phyloP scores from a whole-genome alignment of 1,140 invertebrate genomes.

The Caenorhabditis remanei region DNA sequence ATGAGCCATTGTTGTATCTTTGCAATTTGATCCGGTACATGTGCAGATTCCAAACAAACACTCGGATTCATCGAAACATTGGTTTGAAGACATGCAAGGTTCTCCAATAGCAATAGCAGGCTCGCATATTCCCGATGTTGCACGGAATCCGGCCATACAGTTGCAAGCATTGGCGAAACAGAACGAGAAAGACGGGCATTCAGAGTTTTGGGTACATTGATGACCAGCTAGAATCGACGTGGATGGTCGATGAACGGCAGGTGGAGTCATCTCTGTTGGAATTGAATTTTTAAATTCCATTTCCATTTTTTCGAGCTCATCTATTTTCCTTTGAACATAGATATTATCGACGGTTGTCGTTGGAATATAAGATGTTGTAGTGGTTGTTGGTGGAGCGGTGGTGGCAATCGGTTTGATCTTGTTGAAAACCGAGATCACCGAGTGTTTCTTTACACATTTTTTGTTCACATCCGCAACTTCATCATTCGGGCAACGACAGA shows the following conservation, averaged over 20 bases:
- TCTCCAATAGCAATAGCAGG: constrained; percentile 68
- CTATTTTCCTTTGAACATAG: constrained; percentile 61
- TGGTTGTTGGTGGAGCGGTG: neutral
- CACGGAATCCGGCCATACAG: constrained; percentile 71
- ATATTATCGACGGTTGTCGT: constrained; percentile 40
- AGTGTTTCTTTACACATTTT: constrained; percentile 66
- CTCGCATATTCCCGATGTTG: constrained; percentile 69
- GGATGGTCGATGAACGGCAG: neutral
- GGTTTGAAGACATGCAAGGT: constrained; percentile 71
- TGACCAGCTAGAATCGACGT: constrained; percentile 42
- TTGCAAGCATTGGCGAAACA: constrained; percentile 68
- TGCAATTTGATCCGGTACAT: constrained; percentile 58
- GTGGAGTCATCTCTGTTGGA: constrained; percentile 21
- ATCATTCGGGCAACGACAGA: constrained; percentile 70
- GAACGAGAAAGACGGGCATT: constrained; percentile 56
- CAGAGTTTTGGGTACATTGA: constrained; percentile 7
- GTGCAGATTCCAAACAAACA: constrained; percentile 70
- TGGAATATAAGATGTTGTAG: constrained; percentile 5
- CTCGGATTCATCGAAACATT: constrained; percentile 69
- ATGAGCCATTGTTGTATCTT: constrained; percentile 45
- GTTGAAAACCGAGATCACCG: constrained; percentile 66
- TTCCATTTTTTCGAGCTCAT: constrained; percentile 63
- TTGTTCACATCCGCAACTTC: constrained; percentile 68
- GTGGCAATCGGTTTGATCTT: constrained; percentile 30
- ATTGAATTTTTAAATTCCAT: constrained; percentile 50